Conservation (phyloP, 2,113 vertebrate genomes). For the Chrysemys picta region DNA sequence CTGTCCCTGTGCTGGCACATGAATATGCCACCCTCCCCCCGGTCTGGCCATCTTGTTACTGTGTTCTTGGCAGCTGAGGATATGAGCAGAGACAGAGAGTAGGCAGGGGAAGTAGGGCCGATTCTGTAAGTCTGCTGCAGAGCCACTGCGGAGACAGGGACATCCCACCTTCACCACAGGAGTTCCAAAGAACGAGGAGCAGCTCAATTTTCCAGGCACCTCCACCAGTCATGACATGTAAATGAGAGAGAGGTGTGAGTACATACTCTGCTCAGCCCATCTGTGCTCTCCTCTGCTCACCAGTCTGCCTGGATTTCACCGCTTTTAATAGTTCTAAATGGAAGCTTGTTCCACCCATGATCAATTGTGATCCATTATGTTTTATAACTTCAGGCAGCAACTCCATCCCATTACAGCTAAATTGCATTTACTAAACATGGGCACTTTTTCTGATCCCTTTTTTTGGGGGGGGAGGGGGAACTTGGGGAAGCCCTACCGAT, state of each 20-base stretch:
- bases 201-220: not conserved
- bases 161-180: not conserved
- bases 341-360: not conserved
- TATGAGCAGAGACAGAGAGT: not conserved
- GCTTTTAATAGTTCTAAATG: accelerated
- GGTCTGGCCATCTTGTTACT: not conserved
- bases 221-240: not conserved
- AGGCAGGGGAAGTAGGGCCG: not conserved
- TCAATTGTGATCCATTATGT: not conserved
- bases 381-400: not conserved
- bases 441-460: not conserved
- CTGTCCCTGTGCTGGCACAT: not conserved
- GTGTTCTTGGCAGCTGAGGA: not conserved
- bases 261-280: not conserved
- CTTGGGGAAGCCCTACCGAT: not conserved
- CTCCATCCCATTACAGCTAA: not conserved
- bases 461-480: accelerated
- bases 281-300: not conserved
- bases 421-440: not conserved
- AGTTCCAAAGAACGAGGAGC: not conserved
- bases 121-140: not conserved
- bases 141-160: not conserved
- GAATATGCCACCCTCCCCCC: not conserved
- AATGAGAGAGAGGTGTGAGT: not conserved
- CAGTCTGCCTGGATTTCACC: not conserved